Base-by-base conservation (phyloP, 1,140 invertebrate species). In the Trypoxylus dichotomus region DNA sequence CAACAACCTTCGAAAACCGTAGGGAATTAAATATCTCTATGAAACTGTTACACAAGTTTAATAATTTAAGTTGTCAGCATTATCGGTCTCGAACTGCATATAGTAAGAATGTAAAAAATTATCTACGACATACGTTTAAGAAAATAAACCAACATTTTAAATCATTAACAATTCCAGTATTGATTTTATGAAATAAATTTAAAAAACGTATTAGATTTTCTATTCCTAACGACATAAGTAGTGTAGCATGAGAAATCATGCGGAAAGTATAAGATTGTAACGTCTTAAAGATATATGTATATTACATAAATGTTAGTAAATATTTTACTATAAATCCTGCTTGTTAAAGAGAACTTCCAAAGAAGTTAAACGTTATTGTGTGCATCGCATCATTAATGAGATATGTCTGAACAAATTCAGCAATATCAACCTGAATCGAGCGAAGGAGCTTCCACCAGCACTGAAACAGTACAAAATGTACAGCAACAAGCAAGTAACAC, bases 401-500 rank as follows among this genome's bases (percentile, higher is more conserved):
- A 47, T 21, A 75, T 75, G 74, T 75, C 74, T 10, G 41, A 75
- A 47, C 43, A 47, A 68, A 68, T 11, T 21, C 75, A 76, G 63
- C 43, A 60, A 15, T 19, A 63, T 63, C 54, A 63, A 68, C n/a
- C 47, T 7, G 77, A 78, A 58, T 43, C 77, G 21, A 43, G 21
- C 15, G 74, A 75, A n/a, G 75, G 27, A 41, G 43, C 77, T 13
- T 37, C 25, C 10, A 74, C 41, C 8, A 60, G 42, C 29, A 21
- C 74, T 21, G 71, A 58, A 74, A 58, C 71, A 19, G n/a, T 32
- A 11, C 29, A 79, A 29, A 54, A 29, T 32, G 47, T 25, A 60
- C 78, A 77, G 74, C 37, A 47, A 71, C 75, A 79, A 27, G 19
- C 54, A 47, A 77, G 37, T 32, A 63, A 74, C 60, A 54, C 19